phyloP scores from a whole-genome alignment of 2,888 invertebrate genomes.

The Pyrgus malvae region DNA sequence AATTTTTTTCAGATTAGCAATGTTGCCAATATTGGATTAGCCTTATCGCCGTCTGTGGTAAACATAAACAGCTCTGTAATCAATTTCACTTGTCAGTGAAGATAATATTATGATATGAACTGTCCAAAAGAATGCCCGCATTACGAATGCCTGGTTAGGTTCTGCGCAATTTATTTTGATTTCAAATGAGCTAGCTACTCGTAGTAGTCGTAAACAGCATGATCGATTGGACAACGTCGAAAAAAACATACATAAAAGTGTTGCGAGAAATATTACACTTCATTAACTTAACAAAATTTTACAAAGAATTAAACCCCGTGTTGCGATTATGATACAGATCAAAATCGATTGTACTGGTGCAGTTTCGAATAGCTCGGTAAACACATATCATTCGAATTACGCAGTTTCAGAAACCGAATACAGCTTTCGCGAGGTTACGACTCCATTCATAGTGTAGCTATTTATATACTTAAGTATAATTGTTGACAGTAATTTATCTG shows the following conservation, averaged over 20 bases:
- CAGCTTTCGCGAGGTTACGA: constrained; percentile 10
- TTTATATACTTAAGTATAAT: constrained; percentile 11
- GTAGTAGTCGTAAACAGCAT: too few species aligned
- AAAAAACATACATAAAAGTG: not conserved
- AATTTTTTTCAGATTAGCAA: constrained; percentile 44
- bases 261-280: not conserved
- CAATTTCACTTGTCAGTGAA: constrained; percentile 7
- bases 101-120: not conserved
- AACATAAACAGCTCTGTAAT: constrained; percentile 7
- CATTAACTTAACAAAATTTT: not conserved
- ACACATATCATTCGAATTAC: constrained; percentile 12
- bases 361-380: not conserved
- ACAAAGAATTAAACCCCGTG: not conserved
- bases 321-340: not conserved
- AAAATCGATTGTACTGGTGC: not conserved
- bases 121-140: not conserved
- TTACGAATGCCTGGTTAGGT: not conserved
- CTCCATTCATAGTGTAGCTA: constrained; percentile 11
- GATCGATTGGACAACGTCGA: too few species aligned
- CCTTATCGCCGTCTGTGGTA: constrained; percentile 1
- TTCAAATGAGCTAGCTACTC: not conserved
- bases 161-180: not conserved
- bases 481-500: constrained; percentile 31
- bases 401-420: constrained; percentile 18
- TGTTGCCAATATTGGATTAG: constrained; percentile 16